Conservation (phyloP, 2,113 vertebrate species). For the Ammodytes marinus region DNA sequence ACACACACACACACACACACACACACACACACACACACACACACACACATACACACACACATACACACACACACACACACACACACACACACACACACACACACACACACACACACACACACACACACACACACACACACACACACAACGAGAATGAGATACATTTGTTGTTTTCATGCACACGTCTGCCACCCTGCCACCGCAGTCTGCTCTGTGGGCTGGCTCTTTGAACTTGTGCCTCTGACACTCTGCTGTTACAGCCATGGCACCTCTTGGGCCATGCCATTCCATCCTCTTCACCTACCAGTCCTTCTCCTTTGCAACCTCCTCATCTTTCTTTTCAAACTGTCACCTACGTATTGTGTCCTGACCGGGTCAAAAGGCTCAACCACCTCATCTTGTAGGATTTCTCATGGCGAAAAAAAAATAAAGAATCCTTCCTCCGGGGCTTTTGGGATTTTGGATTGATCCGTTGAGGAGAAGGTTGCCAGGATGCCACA, state of each 20-base stretch:
- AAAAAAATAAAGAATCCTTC: not conserved
- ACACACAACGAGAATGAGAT: slow-evolving; percentile 7
- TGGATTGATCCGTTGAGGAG: slow-evolving; percentile 21
- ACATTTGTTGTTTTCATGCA: slow-evolving; percentile 50
- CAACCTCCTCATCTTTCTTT: slow-evolving; percentile 25
- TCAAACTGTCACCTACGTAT: slow-evolving; percentile 27
- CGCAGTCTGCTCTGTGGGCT: slow-evolving; percentile 32
- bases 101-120: slow-evolving; percentile 18
- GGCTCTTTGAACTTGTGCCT: slow-evolving; percentile 74
- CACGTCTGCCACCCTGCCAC: slow-evolving; percentile 38
- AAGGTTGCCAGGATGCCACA: not conserved
- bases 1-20: slow-evolving; percentile 20
- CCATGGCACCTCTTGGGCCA: slow-evolving; percentile 67
- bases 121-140: slow-evolving; percentile 30
- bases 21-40: slow-evolving; percentile 20
- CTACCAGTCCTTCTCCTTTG: slow-evolving; percentile 12
- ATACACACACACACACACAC: slow-evolving; percentile 31
- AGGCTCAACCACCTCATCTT: slow-evolving; percentile 32
- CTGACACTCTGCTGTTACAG: slow-evolving; percentile 67
- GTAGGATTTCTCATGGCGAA: slow-evolving; percentile 21
- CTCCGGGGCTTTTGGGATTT: slow-evolving; percentile 39
- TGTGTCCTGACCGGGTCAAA: slow-evolving; percentile 42
- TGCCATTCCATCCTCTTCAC: slow-evolving; percentile 23
- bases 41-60: slow-evolving; percentile 17
- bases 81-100: slow-evolving; percentile 19